Conservation (phyloP, 2,797 vertebrate species). For the Agapornis canus region DNA sequence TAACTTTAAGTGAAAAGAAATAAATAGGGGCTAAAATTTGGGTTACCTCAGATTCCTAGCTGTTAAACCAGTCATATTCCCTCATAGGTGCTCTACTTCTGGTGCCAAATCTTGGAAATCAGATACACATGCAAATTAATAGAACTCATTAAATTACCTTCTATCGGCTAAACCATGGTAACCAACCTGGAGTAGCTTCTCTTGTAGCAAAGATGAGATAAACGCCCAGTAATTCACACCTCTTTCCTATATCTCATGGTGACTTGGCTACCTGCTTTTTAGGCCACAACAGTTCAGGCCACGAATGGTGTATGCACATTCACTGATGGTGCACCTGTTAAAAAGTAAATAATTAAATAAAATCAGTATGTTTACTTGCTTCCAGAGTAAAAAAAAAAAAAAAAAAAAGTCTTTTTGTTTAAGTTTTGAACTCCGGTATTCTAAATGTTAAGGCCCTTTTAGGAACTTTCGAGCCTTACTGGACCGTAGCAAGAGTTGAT, state of each 20-base stretch:
- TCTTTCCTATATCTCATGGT: not conserved
- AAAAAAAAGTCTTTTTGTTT: not conserved
- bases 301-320: accelerated
- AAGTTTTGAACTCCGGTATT: not conserved
- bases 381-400: not conserved
- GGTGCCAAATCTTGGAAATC: conserved; percentile 31
- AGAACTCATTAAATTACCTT: conserved; percentile 48
- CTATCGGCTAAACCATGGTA: conserved; percentile 31
- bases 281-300: not conserved
- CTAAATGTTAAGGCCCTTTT: not conserved
- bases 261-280: not conserved
- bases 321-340: not conserved
- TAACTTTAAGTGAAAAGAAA: not conserved
- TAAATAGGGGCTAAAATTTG: not conserved
- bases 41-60: not conserved
- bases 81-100: not conserved
- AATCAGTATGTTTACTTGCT: not conserved
- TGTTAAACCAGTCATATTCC: not conserved
- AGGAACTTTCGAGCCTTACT: not conserved
- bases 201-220: not conserved
- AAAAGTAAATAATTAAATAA: not conserved
- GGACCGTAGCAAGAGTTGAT: not conserved
- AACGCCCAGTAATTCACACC: conserved; percentile 11
- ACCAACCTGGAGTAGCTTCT: not conserved
- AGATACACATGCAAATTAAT: conserved; percentile 30